Percentiles rank a stretch among this genome's conserved stretches.
phyloP scores from a whole-genome alignment of 2,797 vertebrate genomes.

The Fringilla coelebs region DNA sequence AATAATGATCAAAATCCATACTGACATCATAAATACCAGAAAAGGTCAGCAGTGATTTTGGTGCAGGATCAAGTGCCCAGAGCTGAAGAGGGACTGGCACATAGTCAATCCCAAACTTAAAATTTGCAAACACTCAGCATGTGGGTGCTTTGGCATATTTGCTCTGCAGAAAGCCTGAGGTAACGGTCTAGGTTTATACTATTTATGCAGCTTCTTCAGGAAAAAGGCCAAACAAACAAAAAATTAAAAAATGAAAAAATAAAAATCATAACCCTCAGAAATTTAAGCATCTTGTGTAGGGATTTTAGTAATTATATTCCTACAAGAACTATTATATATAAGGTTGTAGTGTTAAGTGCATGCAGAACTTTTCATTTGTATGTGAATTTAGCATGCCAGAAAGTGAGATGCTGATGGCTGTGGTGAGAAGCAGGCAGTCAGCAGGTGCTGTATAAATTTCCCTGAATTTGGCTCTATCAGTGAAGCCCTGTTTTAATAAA shows the following conservation, averaged over 20 bases:
- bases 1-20: constrained; percentile 67
- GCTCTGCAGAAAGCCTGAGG: constrained; percentile 19
- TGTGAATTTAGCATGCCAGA: background rate
- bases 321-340: background rate
- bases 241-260: background rate
- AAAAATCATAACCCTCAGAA: background rate
- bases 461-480: background rate
- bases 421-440: background rate
- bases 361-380: background rate
- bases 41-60: constrained; percentile 69
- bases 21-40: constrained; percentile 71
- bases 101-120: constrained; percentile 41
- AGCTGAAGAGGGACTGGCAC: constrained; percentile 41
- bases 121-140: constrained; percentile 3
- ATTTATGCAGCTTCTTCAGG: background rate
- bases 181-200: background rate
- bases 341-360: background rate
- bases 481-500: background rate
- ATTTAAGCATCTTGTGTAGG: background rate
- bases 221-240: background rate
- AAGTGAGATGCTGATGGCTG: constrained; percentile 1
- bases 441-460: constrained; percentile 24
- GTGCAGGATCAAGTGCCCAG: constrained; percentile 3
- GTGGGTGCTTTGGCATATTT: constrained; percentile 16
- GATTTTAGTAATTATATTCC: background rate